Evolutionary conservation across 2,888 invertebrate species (phyloP).

Genomic region (Blera fallax): DNA sequence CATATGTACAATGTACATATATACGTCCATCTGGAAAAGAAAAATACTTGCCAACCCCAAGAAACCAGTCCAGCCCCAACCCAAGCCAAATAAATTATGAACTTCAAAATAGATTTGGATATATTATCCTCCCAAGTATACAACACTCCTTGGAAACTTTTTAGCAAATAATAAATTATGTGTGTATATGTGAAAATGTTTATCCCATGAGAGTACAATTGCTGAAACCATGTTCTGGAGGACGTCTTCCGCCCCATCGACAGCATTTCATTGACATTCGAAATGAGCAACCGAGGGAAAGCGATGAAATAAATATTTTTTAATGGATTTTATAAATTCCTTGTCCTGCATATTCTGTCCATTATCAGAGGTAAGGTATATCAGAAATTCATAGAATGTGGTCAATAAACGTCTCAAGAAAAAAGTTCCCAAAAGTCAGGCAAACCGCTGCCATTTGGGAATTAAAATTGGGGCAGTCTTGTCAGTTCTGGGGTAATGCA

Average conservation of each 20-base stretch:
- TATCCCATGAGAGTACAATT: constrained; percentile 10
- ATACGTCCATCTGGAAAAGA: not conserved
- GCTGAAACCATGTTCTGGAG: not conserved
- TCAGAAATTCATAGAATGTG: constrained; percentile 8
- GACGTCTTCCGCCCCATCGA: not conserved
- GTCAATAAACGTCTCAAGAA: not conserved
- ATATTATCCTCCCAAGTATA: constrained; percentile 69
- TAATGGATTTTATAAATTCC: constrained; percentile 49
- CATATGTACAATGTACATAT: too few relatives aligned
- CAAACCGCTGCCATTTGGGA: constrained; percentile 1
- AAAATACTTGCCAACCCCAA: not conserved
- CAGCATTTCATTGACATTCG: constrained; percentile 5
- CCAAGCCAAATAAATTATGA: constrained; percentile 59
- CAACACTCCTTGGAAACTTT: constrained; percentile 57
- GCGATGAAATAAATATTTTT: constrained; percentile 50
- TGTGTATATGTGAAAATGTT: constrained; percentile 5
- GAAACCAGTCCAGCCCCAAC: not conserved
- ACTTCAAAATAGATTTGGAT: constrained; percentile 71
- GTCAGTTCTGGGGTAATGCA: constrained; percentile 8
- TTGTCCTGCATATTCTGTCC: constrained; percentile 10
- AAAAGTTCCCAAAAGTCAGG: not conserved
- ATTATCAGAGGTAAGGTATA: not conserved
- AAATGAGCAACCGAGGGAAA: not conserved
- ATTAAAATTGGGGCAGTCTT: not conserved
- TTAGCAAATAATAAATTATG: constrained; percentile 58